A percentile compares a stretch with the other conserved stretches of the same genome.
Evolutionary conservation across 2,113 vertebrate genomes (phyloP).

Genomic region (Aptenodytes patagonicus): DNA sequence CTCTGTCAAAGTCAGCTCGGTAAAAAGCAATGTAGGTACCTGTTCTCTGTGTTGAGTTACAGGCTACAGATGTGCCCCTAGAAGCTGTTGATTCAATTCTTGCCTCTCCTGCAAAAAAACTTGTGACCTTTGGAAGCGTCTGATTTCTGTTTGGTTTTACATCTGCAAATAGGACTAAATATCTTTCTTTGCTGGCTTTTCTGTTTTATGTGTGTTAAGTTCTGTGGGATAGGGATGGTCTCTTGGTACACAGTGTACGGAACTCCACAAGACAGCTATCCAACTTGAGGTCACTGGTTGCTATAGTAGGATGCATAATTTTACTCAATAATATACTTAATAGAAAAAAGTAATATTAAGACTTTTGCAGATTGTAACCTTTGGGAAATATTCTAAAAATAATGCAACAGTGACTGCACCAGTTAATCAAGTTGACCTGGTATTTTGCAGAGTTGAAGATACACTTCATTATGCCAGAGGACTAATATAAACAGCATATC

Average conservation of each 20-base stretch:
- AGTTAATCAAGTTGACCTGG: neutral
- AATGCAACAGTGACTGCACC: neutral
- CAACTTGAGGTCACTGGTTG: neutral
- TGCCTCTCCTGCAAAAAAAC: neutral
- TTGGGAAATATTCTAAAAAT: neutral
- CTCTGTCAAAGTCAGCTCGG: neutral
- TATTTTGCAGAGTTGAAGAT: neutral
- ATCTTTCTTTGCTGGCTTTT: neutral
- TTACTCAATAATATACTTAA: neutral
- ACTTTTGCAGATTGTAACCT: neutral
- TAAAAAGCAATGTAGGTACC: neutral
- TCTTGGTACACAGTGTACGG: neutral
- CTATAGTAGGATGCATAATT: neutral
- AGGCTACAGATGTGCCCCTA: neutral
- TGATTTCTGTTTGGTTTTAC: neutral
- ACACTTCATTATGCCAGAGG: neutral
- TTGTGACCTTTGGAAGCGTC: neutral
- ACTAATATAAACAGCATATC: neutral
- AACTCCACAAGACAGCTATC: neutral
- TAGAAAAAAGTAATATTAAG: neutral
- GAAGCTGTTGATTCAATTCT: neutral
- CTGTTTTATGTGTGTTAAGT: neutral
- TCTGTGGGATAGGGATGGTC: neutral
- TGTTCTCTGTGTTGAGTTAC: neutral
- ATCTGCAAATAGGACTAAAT: neutral